Base-by-base conservation (phyloP, 2,113 vertebrate species). In the Rhea americana region DNA sequence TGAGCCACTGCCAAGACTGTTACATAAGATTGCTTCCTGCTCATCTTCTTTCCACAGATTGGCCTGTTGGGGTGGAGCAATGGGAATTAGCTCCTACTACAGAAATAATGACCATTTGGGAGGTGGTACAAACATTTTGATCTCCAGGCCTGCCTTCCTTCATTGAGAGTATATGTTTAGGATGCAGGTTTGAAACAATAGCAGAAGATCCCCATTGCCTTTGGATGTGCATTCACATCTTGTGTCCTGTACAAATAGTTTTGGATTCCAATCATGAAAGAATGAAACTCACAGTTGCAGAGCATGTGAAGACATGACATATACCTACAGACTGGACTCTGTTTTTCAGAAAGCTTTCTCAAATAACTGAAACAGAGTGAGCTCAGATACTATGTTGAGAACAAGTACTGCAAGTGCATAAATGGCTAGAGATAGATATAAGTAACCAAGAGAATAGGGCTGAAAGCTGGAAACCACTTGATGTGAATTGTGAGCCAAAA, bases 1-100 rank as follows among this genome's bases (percentile, higher is more conserved):
- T 89, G 90, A 95, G 90, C 90, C 62, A 7, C 91, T 95, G 92
- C 93, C 86, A 79, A 56, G 68, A 51, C 72, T 39, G 39, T 94
- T 95, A 61, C 35, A 39, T 93, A 89, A 92, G 66, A 63, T 91
- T 77, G 72, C 47, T 89, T 85, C 81, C 65, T 79, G 41, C 73
- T 76, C 59, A n/a, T 80, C 70, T 61, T 72, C n/a, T 66, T 56
- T 76, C 61, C 1, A 4, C n/a, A 81, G 56, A 56, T 59, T 39
- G 25, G 39, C 51, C 43, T 78, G 28, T 63, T 85, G 45, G n/a
- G 35, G 4, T 5, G 47, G 4, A 7, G 2, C 26, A 28, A 6
- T 26, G 20, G 25, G 21, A 86, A 62, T 71, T 61, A 39, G 70
- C 51, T 93, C 59, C 66, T 78, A 37, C 48, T 28, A 25, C 56